Evolutionary conservation across 2,888 invertebrate species (phyloP).

Genomic region (Drosophila setosimentum): DNA sequence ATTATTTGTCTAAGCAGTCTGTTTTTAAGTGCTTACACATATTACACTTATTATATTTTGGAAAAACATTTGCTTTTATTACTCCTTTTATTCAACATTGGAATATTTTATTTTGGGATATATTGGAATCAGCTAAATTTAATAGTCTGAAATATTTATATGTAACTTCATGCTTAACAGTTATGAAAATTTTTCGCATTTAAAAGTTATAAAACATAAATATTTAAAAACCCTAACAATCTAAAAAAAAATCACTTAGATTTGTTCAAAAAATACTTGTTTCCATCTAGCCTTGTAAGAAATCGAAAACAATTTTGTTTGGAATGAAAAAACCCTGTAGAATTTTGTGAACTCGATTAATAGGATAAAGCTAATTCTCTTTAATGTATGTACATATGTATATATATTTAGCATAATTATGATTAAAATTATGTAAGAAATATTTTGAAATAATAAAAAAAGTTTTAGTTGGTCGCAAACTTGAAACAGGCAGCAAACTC

Average conservation of each 20-base stretch:
- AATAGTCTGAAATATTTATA: background rate
- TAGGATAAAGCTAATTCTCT: background rate
- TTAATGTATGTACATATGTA: background rate
- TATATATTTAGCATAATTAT: background rate
- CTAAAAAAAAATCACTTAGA: background rate
- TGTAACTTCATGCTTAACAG: background rate
- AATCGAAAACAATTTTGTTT: background rate
- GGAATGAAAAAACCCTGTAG: background rate
- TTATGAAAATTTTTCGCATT: background rate
- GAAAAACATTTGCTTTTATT: background rate
- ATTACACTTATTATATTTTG: background rate
- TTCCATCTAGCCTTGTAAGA: background rate
- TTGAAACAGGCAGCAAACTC: background rate
- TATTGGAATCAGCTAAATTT: background rate
- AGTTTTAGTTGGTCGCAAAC: background rate
- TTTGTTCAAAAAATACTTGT: background rate
- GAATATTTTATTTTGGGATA: background rate
- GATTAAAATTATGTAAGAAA: background rate
- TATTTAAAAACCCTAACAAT: background rate
- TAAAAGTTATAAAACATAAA: background rate
- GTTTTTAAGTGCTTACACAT: background rate
- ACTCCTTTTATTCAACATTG: background rate
- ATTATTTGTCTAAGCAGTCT: background rate
- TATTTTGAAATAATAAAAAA: background rate
- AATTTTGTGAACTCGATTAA: background rate